Evolutionary conservation across 1,140 invertebrate genomes (phyloP), one percentile per base, ranked within the genome.

Genomic region (Philopotamus ludificatus): DNA sequence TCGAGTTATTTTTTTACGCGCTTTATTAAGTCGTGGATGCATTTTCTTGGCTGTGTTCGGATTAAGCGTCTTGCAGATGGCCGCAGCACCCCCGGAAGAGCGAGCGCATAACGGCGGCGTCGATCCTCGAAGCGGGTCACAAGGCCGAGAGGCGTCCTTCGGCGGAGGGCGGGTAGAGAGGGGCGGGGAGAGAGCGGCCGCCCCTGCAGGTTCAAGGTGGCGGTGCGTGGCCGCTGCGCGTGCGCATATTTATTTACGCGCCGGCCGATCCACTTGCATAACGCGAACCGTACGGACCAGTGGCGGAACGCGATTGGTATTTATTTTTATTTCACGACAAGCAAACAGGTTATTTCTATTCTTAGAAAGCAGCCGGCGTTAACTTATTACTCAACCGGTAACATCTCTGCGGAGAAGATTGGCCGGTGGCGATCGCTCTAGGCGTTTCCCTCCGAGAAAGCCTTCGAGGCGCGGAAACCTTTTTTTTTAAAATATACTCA

Each of bases 321-420:
- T 67, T 63, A 67, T 67, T 67, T 63, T 63, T 54, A 63, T 67
- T 67, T 50, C 49, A 57, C 66, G 66, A 67, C 60, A 51, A 50
- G 25, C 50, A 41, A 67, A 67, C 66, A 51, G 60, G 66, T 67
- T 67, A 67, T 63, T 63, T 63, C 60, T 67, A 67, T 63, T 63
- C 53, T 67, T 67, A 61, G 65, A 15, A 23, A 47, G 64, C 54
- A 22, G 57, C 21, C 44, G 53, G 23, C 15, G 18, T 57, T 16
- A 16, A 50, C 53, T 23, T 41, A 57, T 57, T 57, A 60, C 57
- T 60, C 42, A 47, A 44, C 44, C 57, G 42, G 41, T 22, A 45
- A 25, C 41, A 34, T 34, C 28, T 4, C 12, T 34, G 28, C 4
- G 28, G 28, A 34, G 12, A 7, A 12, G 28, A 34, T 7, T 7